A percentile compares a stretch with the other conserved stretches of the same genome.
These are phyloP conservation scores for Augochlora pura DNA, from an alignment of 1,140 invertebrate species.

Conservation along the genomic window DNA sequence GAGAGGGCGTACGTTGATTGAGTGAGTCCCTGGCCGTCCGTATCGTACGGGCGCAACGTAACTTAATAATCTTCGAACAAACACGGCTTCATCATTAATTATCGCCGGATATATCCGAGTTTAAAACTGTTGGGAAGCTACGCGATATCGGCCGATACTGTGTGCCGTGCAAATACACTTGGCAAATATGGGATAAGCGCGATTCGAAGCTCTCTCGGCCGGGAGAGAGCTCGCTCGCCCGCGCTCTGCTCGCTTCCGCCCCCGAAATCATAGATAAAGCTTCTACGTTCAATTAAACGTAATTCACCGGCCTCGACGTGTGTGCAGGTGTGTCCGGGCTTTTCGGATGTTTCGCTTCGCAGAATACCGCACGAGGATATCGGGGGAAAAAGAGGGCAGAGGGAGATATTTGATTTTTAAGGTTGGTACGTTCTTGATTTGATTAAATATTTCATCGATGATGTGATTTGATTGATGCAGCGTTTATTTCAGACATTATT, in stretches of 20 bases:
- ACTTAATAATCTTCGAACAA: slow-evolving; percentile 67
- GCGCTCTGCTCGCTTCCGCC: not conserved
- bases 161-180: slow-evolving; percentile 48
- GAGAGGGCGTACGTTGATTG: not conserved
- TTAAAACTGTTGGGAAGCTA: slow-evolving; percentile 61
- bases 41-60: slow-evolving; percentile 44
- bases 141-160: slow-evolving; percentile 57
- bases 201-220: slow-evolving; percentile 24
- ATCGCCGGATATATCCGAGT: slow-evolving; percentile 54
- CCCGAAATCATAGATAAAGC: slow-evolving; percentile 59
- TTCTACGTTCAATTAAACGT: slow-evolving; percentile 61
- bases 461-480: too few relatives aligned
- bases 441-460: too few relatives aligned
- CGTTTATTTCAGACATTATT: too few relatives aligned
- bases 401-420: too few relatives aligned
- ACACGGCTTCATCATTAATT: slow-evolving; percentile 61
- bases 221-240: not conserved
- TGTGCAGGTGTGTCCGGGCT: slow-evolving; percentile 20
- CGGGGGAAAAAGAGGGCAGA: too few relatives aligned
- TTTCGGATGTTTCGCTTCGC: slow-evolving; percentile 30
- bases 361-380: too few relatives aligned
- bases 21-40: slow-evolving; percentile 19
- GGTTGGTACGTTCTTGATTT: too few relatives aligned
- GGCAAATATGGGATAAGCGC: slow-evolving; percentile 47
- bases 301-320: slow-evolving; percentile 49